Percentiles rank a stretch among this genome's conserved stretches.
Conservation (phyloP, 2,113 vertebrate genomes). For the Myrmecophaga tridactyla region DNA sequence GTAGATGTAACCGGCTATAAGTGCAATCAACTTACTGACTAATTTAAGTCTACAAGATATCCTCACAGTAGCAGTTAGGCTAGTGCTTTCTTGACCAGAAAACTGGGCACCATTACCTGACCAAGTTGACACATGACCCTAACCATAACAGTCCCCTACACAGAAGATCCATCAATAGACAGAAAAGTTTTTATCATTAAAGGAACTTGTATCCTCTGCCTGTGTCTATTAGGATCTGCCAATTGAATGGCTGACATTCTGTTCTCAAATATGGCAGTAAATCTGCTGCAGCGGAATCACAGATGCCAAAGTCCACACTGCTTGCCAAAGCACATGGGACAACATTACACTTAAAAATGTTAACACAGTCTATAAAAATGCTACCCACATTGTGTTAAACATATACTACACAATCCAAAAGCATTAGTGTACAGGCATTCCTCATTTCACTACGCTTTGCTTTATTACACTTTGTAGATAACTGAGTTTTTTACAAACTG, state of each 20-base stretch:
- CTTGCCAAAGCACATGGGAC: constrained; percentile 16
- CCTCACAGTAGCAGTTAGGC: too few species aligned
- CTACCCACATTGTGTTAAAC: constrained; percentile 32
- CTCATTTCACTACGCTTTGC: too few species aligned
- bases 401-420: constrained; percentile 61
- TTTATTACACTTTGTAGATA: too few species aligned
- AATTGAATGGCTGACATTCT: not conserved
- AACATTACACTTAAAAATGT: not conserved
- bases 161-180: not conserved
- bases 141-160: too few species aligned
- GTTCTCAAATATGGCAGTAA: constrained; percentile 53
- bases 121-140: too few species aligned
- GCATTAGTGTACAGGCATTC: not conserved
- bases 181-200: not conserved
- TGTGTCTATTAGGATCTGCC: not conserved
- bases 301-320: constrained; percentile 44
- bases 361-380: constrained; percentile 58
- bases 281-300: constrained; percentile 29
- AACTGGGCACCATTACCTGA: too few species aligned
- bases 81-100: too few species aligned
- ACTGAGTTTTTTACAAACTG: too few species aligned
- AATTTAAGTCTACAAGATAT: too few species aligned
- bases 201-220: not conserved
- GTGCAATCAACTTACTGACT: too few species aligned
- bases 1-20: too few species aligned